Base-by-base conservation (phyloP, 2,113 vertebrate species). In the Egretta garzetta region DNA sequence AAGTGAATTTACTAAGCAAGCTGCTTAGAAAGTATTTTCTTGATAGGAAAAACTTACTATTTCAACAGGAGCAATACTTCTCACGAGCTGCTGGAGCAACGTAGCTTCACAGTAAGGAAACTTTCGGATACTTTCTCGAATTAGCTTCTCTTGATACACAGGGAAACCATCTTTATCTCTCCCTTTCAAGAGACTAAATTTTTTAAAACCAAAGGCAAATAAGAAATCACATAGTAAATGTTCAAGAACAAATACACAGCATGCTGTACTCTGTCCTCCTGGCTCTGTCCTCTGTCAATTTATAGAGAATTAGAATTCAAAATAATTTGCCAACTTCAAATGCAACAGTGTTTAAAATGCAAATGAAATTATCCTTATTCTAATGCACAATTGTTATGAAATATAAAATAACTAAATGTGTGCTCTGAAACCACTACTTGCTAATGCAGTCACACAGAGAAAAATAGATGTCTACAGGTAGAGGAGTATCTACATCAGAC, bases 91-190 rank as follows among this genome's bases (percentile, higher is more conserved):
- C 98, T 99, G 99, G 58, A 99, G 98, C 92, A 99, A 97, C 0
- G 99, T 99, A 8, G 99, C 98, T 90, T 99, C 99, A 55, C 99
- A 99, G 96, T 99, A 99, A 7, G 99, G 99, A 91, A 99, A 99
- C 97, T 99, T 99, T 18, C 99, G 98, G 96, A 99, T 99, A 66
- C 99, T 99, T 94, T 99, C 99, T 95, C 99, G 96, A 91, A 99
- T 98, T 62, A 99, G 98, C 97, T 99, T 99, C 96, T 99, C 99
- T 96, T 99, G 99, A 86, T 98, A 99, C 11, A 99, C 96, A 0
- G 99, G 99, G 88, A 99, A 99, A 71, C 99, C 99, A 71, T 99
- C 99, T 30, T 97, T 96, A 17, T 99, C 99, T 86, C 98, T 98
- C 43, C 99, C 99, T 97, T 99, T 99, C 93, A 99, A 97, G 77